Evolutionary conservation across 2,888 invertebrate species (phyloP).

Genomic region (Pantelozetes paolii): DNA sequence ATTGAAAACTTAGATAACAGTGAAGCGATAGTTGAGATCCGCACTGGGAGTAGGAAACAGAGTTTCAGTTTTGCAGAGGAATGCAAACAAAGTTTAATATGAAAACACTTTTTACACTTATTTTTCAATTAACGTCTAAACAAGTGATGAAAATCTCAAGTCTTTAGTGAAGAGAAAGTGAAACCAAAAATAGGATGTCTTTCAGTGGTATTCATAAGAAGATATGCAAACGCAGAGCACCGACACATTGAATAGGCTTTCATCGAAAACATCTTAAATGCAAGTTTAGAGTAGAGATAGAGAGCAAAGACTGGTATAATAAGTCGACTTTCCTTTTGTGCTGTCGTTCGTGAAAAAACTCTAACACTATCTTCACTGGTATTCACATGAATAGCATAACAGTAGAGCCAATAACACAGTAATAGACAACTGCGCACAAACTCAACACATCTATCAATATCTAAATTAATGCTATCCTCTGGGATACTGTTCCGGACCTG

Average conservation of each 20-base stretch:
- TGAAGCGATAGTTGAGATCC: background rate
- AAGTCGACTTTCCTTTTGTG: background rate
- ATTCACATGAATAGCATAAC: background rate
- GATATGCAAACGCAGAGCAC: slow-evolving; percentile 8
- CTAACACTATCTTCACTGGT: background rate
- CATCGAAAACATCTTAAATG: slow-evolving; percentile 14
- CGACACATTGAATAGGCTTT: background rate
- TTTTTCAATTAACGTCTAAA: background rate
- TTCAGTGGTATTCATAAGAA: background rate
- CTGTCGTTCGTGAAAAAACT: background rate
- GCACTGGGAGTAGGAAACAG: background rate
- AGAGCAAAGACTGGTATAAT: background rate
- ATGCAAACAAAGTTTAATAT: background rate
- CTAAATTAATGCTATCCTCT: slow-evolving; percentile 28
- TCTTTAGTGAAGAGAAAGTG: background rate
- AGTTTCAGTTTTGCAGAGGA: background rate
- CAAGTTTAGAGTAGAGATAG: background rate
- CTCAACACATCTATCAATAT: slow-evolving; percentile 18
- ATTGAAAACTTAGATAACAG: background rate
- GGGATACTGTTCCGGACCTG: slow-evolving; percentile 30
- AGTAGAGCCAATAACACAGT: background rate
- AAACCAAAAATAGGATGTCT: slow-evolving; percentile 4
- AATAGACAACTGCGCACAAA: slow-evolving; percentile 9
- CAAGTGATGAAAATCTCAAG: slow-evolving; percentile 10
- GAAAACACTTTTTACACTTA: background rate